Base-by-base conservation (phyloP, 2,888 invertebrate species). In the Callyntrura sp. region DNA sequence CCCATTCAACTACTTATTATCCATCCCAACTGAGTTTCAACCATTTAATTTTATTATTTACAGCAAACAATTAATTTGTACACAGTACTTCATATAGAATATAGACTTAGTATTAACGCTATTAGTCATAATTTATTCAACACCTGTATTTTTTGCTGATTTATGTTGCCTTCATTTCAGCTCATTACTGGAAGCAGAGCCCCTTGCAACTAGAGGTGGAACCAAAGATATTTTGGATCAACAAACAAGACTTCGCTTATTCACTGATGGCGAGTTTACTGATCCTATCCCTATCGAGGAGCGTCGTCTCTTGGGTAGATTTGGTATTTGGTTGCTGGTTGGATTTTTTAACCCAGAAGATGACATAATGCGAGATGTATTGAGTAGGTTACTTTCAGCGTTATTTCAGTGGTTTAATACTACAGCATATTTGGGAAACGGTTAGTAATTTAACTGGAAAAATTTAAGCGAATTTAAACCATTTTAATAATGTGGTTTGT, bases 341-440 rank as follows among this genome's bases (percentile, higher is more conserved):
- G 99, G 99, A 12, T 96, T 99, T 91, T 99, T 89, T 23, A 91
- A 90, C 70, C 93, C 93, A 0, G 93, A 92, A 28, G 93, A 93
- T 17, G 89, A 92, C 85, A 93, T 92, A 88, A 93, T 93, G 90
- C 88, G 91, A 60, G 93, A 95, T 91, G 95, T 95, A 11, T 95
- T 99, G 81, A 99, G 99, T 8, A 96, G 99, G 91, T 96, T 99
- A 93, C 96, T 99, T 79, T 98, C 98, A 45, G 99, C 99, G 96
- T 96, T 99, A 92, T 99, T 99, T 95, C 99, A 99, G 95, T 99
- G 99, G 99, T 99, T 99, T 95, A 98, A 99, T 95, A 97, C 98
- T 94, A 99, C 99, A 17, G 98, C 99, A 0, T 98, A 98, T 94
- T 97, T 99, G 9, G 98, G 98, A 94, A 98, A 99, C 95, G 98